Base-by-base conservation (phyloP, 1,140 invertebrate genomes). In the Drosophila triauraria region DNA sequence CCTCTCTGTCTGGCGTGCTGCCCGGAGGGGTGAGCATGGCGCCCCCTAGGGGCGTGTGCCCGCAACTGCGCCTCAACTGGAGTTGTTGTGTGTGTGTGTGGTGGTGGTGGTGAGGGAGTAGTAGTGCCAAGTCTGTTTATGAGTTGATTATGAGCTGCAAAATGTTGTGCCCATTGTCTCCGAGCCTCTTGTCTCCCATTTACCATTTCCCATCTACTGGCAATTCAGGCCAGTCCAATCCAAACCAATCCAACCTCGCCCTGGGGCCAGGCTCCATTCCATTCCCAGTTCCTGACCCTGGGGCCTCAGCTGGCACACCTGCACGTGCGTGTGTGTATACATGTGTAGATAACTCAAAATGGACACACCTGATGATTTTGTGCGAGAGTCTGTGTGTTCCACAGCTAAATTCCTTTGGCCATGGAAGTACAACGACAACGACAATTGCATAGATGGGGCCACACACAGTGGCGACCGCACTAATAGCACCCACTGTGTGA, bases 361-460 rank as follows among this genome's bases (percentile, higher is more conserved):
- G 70, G 68, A 72, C 67, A 72, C 44, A 72, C 70, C 70, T 72
- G 70, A 72, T 72, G 70, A 72, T 71, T 71, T 70, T 72, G 44
- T 42, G 35, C n/a, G 10, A 30, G 12, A 38, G 30, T 40, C 46
- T 7, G 46, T 60, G 58, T 35, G 23, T 56, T 20, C 44, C 35
- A 57, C 25, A 32, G 62, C 40, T n/a, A 60, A 59, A 30, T 63
- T 43, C 25, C 17, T 64, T 23, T 4, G 56, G 57, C 62, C 62
- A 65, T 44, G 57, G 40, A 42, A 44, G 23, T 30, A 40, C 35
- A 40, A 56, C 35, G 13, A 56, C 53, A 56, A 25, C 53, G n/a
- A 56, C 20, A 40, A 12, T 13, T 23, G 13, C 50, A 35, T 13
- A 7, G 50, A 20, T 20, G 50, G 30, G 50, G 17, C 47, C 51